Conservation (phyloP, 2,113 vertebrate species). For the Psittacara wagleri region DNA sequence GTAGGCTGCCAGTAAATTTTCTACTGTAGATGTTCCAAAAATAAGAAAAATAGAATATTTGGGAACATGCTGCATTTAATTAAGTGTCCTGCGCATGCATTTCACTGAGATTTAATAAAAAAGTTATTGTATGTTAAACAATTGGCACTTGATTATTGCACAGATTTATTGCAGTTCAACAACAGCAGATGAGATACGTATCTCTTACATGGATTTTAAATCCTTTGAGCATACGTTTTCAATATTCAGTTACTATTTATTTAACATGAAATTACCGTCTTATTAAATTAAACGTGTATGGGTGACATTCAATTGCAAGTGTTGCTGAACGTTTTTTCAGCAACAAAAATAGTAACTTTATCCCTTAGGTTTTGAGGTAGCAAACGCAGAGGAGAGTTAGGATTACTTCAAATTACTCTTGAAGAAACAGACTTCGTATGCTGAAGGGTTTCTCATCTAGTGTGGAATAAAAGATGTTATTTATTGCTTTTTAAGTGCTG, state of each 20-base stretch:
- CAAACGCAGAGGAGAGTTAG: slow-evolving; percentile 1
- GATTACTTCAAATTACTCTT: slow-evolving; percentile 46
- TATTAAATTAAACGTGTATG: slow-evolving; percentile 59
- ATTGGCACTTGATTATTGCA: slow-evolving; percentile 59
- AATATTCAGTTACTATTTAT: slow-evolving; percentile 62
- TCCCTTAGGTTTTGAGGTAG: slow-evolving; percentile 44
- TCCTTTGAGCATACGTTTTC: slow-evolving; percentile 52
- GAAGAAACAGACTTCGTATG: not conserved
- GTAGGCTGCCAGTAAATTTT: slow-evolving; percentile 39
- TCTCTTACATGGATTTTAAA: slow-evolving; percentile 44
- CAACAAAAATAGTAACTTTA: slow-evolving; percentile 46
- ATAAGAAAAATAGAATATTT: slow-evolving; percentile 39
- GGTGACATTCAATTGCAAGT: slow-evolving; percentile 44
- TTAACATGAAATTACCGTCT: slow-evolving; percentile 69
- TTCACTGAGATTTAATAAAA: slow-evolving; percentile 50
- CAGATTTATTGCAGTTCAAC: slow-evolving; percentile 33
- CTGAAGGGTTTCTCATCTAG: not conserved
- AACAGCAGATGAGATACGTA: slow-evolving; percentile 23
- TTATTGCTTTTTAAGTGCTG: slow-evolving; percentile 42
- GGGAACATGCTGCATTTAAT: slow-evolving; percentile 32
- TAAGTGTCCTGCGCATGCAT: not conserved
- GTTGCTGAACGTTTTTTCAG: slow-evolving; percentile 4
- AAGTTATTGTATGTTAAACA: slow-evolving; percentile 51
- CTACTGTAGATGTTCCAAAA: slow-evolving; percentile 34
- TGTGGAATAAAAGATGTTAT: slow-evolving; percentile 1